phyloP scores from a whole-genome alignment of 2,113 vertebrate species.

The Tursiops truncatus region DNA sequence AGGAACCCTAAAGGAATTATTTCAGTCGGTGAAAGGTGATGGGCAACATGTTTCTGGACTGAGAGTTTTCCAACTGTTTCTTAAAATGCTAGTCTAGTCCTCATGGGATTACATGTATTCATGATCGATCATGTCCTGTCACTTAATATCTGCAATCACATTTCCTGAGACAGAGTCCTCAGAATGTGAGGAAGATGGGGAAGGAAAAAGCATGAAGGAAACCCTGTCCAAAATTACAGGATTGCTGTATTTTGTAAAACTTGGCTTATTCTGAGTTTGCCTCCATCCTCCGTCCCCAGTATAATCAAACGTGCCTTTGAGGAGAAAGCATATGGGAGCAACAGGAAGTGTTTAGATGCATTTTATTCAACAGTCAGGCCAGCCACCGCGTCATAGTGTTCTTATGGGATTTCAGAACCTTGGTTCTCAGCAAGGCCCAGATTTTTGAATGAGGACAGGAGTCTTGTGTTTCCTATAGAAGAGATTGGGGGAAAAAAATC shows the following conservation, averaged over 20 bases:
- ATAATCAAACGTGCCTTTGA: not conserved
- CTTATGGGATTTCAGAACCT: constrained; percentile 17
- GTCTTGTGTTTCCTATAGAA: constrained; percentile 21
- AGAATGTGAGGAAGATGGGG: not conserved
- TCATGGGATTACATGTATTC: not conserved
- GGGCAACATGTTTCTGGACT: not conserved
- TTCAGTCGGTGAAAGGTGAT: not conserved
- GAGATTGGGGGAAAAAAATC: not conserved
- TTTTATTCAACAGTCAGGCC: constrained; percentile 51
- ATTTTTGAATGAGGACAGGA: constrained; percentile 37
- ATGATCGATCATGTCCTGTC: not conserved
- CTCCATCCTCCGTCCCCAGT: no score
- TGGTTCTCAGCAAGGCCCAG: constrained; percentile 56
- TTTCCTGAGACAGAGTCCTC: not conserved
- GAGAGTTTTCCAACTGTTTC: not conserved
- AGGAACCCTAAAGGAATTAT: not conserved
- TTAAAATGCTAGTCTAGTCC: not conserved
- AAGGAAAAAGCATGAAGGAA: not conserved
- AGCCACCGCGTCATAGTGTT: not conserved
- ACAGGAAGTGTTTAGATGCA: not conserved
- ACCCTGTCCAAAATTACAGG: not conserved
- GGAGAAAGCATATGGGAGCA: not conserved
- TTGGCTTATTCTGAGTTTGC: not conserved
- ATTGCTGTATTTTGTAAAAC: not conserved
- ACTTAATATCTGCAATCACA: not conserved